Evolutionary conservation across 1,140 invertebrate genomes (phyloP).

Genomic region (Drosophila sechellia): DNA sequence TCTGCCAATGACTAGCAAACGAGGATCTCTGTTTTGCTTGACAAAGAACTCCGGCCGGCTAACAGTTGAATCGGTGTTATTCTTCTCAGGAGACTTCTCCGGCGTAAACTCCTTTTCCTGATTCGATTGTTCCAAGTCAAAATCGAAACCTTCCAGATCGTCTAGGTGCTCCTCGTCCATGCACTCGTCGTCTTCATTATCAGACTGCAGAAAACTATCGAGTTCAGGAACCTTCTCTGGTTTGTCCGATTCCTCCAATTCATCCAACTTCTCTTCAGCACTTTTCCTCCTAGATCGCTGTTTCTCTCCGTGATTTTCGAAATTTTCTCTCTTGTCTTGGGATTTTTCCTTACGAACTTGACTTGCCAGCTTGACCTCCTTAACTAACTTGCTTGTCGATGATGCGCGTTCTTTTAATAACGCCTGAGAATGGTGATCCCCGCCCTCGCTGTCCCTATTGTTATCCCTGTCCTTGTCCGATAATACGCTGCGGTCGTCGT

Average conservation of each 20-base stretch:
- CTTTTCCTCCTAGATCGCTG: background rate
- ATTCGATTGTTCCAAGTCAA: background rate
- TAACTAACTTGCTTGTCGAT: conserved; percentile 15
- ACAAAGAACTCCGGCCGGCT: conserved; percentile 54
- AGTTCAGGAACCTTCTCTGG: background rate
- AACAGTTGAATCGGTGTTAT: background rate
- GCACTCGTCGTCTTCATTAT: conserved; percentile 19
- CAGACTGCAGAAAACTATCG: conserved; percentile 12
- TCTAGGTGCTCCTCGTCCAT: conserved; percentile 21
- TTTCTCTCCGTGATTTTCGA: background rate
- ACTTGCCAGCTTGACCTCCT: background rate
- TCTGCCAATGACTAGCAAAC: conserved; percentile 56
- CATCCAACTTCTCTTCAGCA: background rate
- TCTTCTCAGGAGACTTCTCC: background rate
- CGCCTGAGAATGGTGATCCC: background rate
- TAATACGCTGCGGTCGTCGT: conserved; percentile 11
- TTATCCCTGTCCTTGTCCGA: conserved; percentile 25
- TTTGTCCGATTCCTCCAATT: background rate
- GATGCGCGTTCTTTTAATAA: conserved; percentile 29
- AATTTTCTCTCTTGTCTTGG: background rate
- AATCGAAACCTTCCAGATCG: conserved; percentile 5
- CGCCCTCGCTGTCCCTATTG: conserved; percentile 44
- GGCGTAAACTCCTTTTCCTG: background rate
- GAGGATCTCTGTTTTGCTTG: conserved; percentile 41
- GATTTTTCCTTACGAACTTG: background rate